A percentile compares a stretch with the other conserved stretches of the same genome.
phyloP scores from a whole-genome alignment of 2,888 invertebrate genomes.

The Nephrotoma guestfalica region DNA sequence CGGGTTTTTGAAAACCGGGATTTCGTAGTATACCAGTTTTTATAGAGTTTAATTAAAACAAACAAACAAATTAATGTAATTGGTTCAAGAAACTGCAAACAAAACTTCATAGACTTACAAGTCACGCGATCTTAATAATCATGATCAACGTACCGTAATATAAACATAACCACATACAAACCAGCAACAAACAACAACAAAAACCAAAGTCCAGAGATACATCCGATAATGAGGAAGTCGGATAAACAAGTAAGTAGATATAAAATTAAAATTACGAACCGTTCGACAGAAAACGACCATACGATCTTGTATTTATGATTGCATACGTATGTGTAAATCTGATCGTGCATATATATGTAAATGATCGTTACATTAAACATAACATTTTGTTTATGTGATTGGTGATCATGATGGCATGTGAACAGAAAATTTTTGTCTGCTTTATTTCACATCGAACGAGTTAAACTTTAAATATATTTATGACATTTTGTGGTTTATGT shows the following conservation, averaged over 20 bases:
- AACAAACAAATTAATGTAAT: too few species aligned
- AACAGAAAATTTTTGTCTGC: background rate
- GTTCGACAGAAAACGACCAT: background rate
- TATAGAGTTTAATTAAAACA: too few species aligned
- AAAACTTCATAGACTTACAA: background rate
- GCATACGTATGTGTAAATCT: background rate
- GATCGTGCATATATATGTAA: background rate
- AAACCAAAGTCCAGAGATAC: background rate
- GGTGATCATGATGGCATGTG: background rate
- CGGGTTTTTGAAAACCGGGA: too few species aligned
- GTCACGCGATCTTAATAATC: background rate
- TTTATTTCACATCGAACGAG: background rate
- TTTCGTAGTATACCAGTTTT: too few species aligned
- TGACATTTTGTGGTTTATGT: background rate
- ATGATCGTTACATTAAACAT: background rate
- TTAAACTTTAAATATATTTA: background rate
- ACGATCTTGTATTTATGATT: background rate
- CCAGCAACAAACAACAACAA: background rate
- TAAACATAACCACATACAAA: background rate
- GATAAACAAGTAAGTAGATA: background rate
- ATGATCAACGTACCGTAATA: background rate
- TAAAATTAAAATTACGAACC: background rate
- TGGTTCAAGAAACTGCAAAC: background rate
- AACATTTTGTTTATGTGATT: background rate
- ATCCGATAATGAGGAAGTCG: background rate